Base-by-base conservation (phyloP, 1,140 invertebrate species). In the Zaprionus kolodkinae region DNA sequence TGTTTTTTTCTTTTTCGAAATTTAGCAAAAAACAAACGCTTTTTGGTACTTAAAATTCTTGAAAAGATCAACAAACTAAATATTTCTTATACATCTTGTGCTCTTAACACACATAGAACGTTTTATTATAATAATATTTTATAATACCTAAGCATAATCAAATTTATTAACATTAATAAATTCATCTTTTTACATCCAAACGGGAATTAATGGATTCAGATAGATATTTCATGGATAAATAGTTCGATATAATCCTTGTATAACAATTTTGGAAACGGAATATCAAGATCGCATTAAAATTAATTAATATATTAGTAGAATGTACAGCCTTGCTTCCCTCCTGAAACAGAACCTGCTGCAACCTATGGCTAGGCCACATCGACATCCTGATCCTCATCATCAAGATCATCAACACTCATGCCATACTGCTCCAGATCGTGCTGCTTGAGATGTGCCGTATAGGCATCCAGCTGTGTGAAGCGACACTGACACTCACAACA, bases 401-500 rank as follows among this genome's bases (percentile, higher is more conserved):
- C 70, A 9, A 86, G n/a, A 48, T 87, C 85, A 52, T 88, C 84
- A 5, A 84, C 68, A 70, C 67, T 72, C 61, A 89, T 80, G 15
- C 84, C 84, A 21, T 89, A 88, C 12, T 84, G 61, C n/a, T 89
- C 70, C 56, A 81, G 33, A 21, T 89, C 86, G 35, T 92, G 91
- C 45, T 88, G 63, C 54, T 91, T 91, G 0, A 92, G 57, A 54
- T 92, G 91, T 10, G 70, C 81, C 9, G 83, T 92, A 43, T 92
- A 92, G 5, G 77, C 68, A 48, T 91, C 88, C 61, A 92, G 45
- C 9, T 91, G 76, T 7, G 86, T 91, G 15, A 88, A 92, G 6
- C 86, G 74, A 10, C 80, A 56, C n/a, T 79, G 77, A 15, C 91
- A 92, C 27, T 92, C 91, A 40, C 79, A 90, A 45, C 91, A 92